Conservation (phyloP, 2,888 invertebrate genomes). For the Monoplex corrugatus region DNA sequence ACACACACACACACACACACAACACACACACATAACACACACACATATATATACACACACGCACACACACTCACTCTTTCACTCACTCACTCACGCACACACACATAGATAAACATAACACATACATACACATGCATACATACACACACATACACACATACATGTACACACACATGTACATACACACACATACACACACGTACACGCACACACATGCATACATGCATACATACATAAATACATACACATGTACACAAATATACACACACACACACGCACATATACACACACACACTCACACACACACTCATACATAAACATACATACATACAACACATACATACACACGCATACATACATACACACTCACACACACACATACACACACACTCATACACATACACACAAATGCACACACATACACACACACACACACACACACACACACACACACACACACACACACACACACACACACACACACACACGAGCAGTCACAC, state of each 20-base stretch:
- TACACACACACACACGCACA: no score
- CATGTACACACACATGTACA: conserved; percentile 3
- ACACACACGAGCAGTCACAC: neutral
- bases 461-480: neutral
- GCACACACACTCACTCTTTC: no score
- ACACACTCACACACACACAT: neutral
- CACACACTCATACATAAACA: no score
- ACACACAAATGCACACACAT: neutral
- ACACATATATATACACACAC: no score
- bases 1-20: no score
- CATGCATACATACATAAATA: neutral
- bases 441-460: neutral
- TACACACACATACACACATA: no score
- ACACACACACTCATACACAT: neutral
- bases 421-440: neutral
- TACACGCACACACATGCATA: neutral
- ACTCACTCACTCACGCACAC: no score
- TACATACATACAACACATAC: neutral
- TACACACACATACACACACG: conserved; percentile 11
- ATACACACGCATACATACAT: neutral
- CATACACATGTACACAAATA: no score
- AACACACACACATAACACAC: no score
- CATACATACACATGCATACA: neutral
- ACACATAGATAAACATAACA: neutral
- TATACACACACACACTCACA: no score